A percentile compares a stretch with the other conserved stretches of the same genome.
phyloP scores from a whole-genome alignment of 2,113 vertebrate genomes.

The Sprattus sprattus region DNA sequence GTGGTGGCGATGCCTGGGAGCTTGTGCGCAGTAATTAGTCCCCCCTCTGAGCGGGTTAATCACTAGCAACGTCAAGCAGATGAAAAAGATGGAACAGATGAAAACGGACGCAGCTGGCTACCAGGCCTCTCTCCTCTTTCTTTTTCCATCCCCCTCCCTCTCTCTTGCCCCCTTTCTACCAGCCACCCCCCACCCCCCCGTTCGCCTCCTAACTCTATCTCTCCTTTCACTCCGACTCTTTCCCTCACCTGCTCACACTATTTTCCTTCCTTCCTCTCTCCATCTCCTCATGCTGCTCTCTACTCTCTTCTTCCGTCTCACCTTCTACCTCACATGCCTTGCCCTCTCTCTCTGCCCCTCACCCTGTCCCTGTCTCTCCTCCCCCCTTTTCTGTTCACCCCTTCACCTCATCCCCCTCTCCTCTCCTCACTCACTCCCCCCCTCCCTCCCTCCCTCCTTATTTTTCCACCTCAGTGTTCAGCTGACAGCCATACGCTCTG shows the following conservation, averaged over 20 bases:
- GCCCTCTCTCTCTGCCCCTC: background rate
- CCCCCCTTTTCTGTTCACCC: constrained; percentile 27
- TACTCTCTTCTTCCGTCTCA: background rate
- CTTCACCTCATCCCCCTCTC: background rate
- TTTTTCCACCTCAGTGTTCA: constrained; percentile 46
- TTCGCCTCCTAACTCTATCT: background rate
- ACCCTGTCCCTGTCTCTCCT: background rate
- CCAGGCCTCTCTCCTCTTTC: background rate
- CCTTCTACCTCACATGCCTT: background rate
- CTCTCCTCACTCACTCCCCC: background rate
- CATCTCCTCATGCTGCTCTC: background rate
- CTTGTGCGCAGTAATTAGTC: background rate
- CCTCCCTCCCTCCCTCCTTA: constrained; percentile 51
- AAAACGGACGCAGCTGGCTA: constrained; percentile 8
- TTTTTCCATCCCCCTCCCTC: background rate
- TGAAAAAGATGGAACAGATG: constrained; percentile 12
- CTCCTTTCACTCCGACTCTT: background rate
- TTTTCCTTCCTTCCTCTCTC: background rate
- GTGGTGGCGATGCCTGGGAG: background rate
- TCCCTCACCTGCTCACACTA: background rate
- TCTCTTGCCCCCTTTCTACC: background rate
- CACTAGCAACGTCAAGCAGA: background rate
- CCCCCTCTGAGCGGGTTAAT: constrained; percentile 18
- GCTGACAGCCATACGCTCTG: background rate
- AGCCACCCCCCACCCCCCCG: background rate